Evolutionary conservation across 1,140 invertebrate genomes (phyloP).

Genomic region (Drosophila subobscura): DNA sequence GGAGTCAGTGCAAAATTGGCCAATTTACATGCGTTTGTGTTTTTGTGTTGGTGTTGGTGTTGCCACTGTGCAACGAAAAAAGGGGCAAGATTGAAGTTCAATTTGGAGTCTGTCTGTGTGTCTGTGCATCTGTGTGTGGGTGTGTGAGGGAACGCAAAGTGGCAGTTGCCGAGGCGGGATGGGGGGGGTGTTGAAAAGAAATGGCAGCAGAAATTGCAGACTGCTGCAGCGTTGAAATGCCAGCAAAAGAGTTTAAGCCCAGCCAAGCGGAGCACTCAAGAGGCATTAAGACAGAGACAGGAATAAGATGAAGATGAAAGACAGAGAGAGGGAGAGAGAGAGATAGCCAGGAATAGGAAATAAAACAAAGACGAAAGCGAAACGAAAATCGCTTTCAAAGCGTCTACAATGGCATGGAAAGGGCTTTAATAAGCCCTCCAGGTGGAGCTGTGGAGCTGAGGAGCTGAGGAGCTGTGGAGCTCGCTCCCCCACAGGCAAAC

Average conservation of each 20-base stretch:
- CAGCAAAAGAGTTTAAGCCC: slow-evolving; percentile 74
- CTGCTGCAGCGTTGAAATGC: slow-evolving; percentile 64
- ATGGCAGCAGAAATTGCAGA: slow-evolving; percentile 38
- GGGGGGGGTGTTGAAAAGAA: slow-evolving; percentile 5
- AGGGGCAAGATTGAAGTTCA: slow-evolving; percentile 66
- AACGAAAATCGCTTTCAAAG: slow-evolving; percentile 42
- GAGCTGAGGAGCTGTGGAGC: slow-evolving; percentile 10
- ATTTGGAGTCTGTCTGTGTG: slow-evolving; percentile 42
- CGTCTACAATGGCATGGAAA: slow-evolving; percentile 41
- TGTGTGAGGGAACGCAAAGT: slow-evolving; percentile 62
- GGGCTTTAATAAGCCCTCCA: slow-evolving; percentile 53
- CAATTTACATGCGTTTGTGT: slow-evolving; percentile 78
- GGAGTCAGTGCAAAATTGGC: slow-evolving; percentile 65
- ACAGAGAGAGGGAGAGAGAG: slow-evolving; percentile 26
- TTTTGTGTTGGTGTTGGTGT: slow-evolving; percentile 38
- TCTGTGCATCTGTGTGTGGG: slow-evolving; percentile 29
- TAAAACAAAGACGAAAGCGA: neutral
- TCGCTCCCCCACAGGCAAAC: slow-evolving; percentile 16
- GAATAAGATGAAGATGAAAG: slow-evolving; percentile 10
- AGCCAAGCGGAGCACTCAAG: slow-evolving; percentile 72
- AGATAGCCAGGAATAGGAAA: slow-evolving; percentile 15
- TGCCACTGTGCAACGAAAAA: slow-evolving; percentile 16
- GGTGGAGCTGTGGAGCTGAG: slow-evolving; percentile 34
- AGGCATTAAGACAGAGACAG: slow-evolving; percentile 63
- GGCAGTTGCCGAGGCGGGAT: slow-evolving; percentile 43